A percentile compares a stretch with the other conserved stretches of the same genome.
Evolutionary conservation across 2,113 vertebrate genomes (phyloP).

Genomic region (Sebastes fasciatus): DNA sequence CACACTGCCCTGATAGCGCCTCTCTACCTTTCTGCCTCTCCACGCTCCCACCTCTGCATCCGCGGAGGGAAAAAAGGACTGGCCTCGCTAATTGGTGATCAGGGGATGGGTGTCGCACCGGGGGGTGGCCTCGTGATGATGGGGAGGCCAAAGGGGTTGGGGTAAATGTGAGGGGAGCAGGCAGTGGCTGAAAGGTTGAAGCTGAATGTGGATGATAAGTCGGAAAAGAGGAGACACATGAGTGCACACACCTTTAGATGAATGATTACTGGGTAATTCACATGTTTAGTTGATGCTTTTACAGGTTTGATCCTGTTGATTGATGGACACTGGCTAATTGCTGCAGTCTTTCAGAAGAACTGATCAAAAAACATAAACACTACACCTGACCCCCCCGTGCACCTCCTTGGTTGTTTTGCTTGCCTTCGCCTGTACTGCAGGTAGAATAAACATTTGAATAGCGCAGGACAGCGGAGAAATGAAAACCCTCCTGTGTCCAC

Average conservation of each 20-base stretch:
- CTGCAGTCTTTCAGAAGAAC: conserved; percentile 32
- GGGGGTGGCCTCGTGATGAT: conserved; percentile 66
- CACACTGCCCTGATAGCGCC: conserved; percentile 61
- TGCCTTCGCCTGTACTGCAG: conserved; percentile 34
- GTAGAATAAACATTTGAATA: conserved; percentile 65
- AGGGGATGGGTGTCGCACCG: conserved; percentile 62
- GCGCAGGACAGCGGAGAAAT: conserved; percentile 61
- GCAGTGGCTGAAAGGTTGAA: conserved; percentile 57
- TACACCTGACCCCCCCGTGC: conserved; percentile 14
- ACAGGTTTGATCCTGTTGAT: conserved; percentile 37
- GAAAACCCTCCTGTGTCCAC: conserved; percentile 59
- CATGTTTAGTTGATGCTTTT: conserved; percentile 32
- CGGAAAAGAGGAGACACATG: conserved; percentile 19
- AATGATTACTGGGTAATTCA: conserved; percentile 7
- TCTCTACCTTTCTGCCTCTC: conserved; percentile 65
- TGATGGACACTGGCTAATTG: conserved; percentile 38
- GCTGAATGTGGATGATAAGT: conserved; percentile 55
- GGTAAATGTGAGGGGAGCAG: conserved; percentile 44
- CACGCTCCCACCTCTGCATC: conserved; percentile 47
- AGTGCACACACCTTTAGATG: conserved; percentile 10
- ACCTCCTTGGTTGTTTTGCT: conserved; percentile 26
- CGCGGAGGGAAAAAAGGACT: conserved; percentile 9
- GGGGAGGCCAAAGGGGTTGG: conserved; percentile 49
- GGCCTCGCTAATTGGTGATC: conserved; percentile 78
- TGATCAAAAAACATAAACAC: conserved; percentile 38